Evolutionary conservation across 2,888 invertebrate genomes (phyloP).

Genomic region (Ochlodes sylvanus): DNA sequence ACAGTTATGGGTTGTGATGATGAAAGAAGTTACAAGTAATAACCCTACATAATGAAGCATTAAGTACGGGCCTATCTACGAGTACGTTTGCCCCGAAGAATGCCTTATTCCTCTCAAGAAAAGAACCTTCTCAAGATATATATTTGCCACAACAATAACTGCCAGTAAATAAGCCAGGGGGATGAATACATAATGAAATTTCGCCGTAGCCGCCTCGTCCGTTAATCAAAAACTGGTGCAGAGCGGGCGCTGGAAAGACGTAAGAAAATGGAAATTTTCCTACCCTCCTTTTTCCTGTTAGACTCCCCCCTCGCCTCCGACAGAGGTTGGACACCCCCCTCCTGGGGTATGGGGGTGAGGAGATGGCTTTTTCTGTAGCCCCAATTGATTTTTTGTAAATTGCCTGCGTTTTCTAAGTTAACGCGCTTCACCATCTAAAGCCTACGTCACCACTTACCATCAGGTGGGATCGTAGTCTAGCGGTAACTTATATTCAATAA

Average conservation of each 20-base stretch:
- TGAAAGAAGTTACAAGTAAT: no score
- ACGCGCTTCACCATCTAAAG: no score
- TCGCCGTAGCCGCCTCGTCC: conserved; percentile 66
- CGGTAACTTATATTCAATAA: no score
- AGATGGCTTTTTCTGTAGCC: conserved; percentile 47
- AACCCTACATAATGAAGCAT: no score
- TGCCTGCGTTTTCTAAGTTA: no score
- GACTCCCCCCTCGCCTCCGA: conserved; percentile 57
- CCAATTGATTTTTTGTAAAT: no score
- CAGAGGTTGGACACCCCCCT: conserved; percentile 70
- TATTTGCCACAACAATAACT: conserved; percentile 60
- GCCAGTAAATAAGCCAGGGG: conserved; percentile 71
- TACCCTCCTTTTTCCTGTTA: conserved; percentile 85
- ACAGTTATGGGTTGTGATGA: no score
- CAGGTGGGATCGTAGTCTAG: no score
- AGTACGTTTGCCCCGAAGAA: no score
- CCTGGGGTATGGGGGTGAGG: conserved; percentile 51
- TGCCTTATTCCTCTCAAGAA: neutral
- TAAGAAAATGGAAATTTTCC: conserved; percentile 85
- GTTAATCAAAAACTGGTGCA: conserved; percentile 84
- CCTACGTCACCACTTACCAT: no score
- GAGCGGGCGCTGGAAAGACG: conserved; percentile 76
- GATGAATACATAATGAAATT: conserved; percentile 84
- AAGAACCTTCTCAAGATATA: conserved; percentile 44
- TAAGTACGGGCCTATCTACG: no score